Evolutionary conservation across 2,113 vertebrate species (phyloP).

Genomic region (Ceyx cyanopectus): DNA sequence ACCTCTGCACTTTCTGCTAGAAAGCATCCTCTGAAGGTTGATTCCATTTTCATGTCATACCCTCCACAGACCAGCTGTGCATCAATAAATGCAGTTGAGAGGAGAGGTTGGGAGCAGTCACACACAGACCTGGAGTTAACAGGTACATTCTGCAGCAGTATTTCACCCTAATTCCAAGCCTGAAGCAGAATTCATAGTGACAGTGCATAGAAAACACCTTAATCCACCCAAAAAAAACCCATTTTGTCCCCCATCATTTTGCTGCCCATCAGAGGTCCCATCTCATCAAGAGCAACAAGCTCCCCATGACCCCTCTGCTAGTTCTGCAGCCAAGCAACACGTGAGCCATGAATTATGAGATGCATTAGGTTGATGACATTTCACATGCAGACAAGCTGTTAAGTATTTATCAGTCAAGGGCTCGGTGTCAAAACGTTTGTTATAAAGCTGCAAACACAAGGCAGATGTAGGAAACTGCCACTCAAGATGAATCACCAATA

Average conservation of each 20-base stretch:
- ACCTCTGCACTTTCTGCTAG: background rate
- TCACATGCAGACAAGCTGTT: background rate
- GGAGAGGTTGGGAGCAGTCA: fast-evolving
- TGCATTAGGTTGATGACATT: background rate
- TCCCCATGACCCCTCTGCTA: background rate
- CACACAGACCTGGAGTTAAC: fast-evolving
- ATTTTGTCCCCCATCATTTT: fast-evolving
- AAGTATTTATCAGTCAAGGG: background rate
- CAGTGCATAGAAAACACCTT: background rate
- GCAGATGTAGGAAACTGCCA: background rate
- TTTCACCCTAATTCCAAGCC: background rate
- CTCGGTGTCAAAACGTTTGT: background rate
- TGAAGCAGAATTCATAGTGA: background rate
- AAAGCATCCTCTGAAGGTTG: background rate
- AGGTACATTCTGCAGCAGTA: background rate
- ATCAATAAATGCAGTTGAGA: fast-evolving
- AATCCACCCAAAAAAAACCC: background rate
- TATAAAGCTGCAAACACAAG: background rate
- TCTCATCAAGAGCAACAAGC: background rate
- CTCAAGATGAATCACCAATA: slow-evolving; percentile 27
- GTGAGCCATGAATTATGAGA: background rate
- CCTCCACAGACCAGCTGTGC: fast-evolving
- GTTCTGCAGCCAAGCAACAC: background rate
- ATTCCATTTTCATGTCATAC: fast-evolving
- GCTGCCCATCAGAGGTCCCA: background rate